Evolutionary conservation across 2,888 invertebrate genomes (phyloP), one percentile per base, ranked within the genome.

Genomic region (Seira ritae): DNA sequence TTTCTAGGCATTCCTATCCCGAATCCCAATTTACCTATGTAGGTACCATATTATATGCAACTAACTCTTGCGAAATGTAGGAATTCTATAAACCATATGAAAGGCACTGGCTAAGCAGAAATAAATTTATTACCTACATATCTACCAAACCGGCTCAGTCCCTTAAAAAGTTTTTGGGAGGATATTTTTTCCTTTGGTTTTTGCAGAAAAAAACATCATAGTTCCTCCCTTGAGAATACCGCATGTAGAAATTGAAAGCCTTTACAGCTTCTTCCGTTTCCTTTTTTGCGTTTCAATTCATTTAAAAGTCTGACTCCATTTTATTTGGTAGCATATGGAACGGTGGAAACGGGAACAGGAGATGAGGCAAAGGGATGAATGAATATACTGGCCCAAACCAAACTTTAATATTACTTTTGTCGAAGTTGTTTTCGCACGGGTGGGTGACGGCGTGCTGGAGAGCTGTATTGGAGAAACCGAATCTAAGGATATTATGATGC

Each of bases 241-340:
- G n/a, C n/a, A n/a, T n/a, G 22, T 19, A 8, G 46, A 42, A 77
- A 77, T 60, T 69, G 77, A 77, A 69, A 62, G 42, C 37, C 10
- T 46, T 68, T 55, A 60, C 31, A 55, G 60, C 50, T 20, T 55
- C 68, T 62, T 69, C 77, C 42, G 60, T 62, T 77, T 77, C 67
- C 17, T 75, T 66, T 66, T 31, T 62, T 60, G 46, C 76, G 50
- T 66, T 76, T 76, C 76, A 76, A 76, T 68, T 67, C 50, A 77
- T 60, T 75, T 37, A 62, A 77, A 77, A 77, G 77, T 69, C 77
- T 37, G 68, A 31, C 69, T 77, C 62, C 62, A 37, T 60, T n/a
- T n/a, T n/a, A n/a, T n/a, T 69, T 62, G 42, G 71, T 77, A 69
- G 77, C 77, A 77, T 77, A 77, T 69, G 69, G n/a, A n/a, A n/a